A percentile compares a stretch with the other conserved stretches of the same genome.
Conservation (phyloP, 2,888 invertebrate genomes). For the Platycheirus albimanus region DNA sequence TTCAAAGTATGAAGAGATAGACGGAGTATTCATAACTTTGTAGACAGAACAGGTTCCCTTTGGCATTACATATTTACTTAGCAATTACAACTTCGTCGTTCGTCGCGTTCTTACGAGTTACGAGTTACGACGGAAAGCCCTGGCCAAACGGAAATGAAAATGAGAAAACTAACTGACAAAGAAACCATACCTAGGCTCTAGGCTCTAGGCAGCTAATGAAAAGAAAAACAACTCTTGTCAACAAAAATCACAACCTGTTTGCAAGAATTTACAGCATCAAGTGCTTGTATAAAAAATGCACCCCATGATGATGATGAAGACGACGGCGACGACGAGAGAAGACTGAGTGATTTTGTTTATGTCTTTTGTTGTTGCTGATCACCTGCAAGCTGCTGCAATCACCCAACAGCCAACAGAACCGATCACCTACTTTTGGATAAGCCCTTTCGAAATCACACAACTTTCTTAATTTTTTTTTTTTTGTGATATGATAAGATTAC, state of each 20-base stretch:
- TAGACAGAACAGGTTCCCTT: constrained; percentile 56
- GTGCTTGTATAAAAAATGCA: constrained; percentile 33
- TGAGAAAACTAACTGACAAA: constrained; percentile 13
- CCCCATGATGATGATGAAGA: background rate
- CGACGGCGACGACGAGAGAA: background rate
- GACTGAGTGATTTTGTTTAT: background rate
- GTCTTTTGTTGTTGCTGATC: background rate
- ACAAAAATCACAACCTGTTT: constrained; percentile 70
- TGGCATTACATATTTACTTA: constrained; percentile 17
- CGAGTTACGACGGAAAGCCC: too few species aligned
- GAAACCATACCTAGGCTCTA: background rate
- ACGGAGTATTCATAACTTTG: background rate
- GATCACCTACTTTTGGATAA: constrained; percentile 19
- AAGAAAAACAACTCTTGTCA: constrained; percentile 43
- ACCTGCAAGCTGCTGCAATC: too few species aligned
- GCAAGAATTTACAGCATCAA: constrained; percentile 45
- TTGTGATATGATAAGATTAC: constrained; percentile 41
- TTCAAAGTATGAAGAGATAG: background rate
- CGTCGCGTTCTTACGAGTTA: constrained; percentile 28
- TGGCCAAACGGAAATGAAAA: constrained; percentile 48
- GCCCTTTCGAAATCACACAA: constrained; percentile 7
- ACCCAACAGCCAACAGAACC: background rate
- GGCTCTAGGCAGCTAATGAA: constrained; percentile 1
- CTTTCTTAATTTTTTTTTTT: background rate
- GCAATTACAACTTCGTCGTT: constrained; percentile 31